Base-by-base conservation (phyloP, 2,113 vertebrate species). In the Sapayoa aenigma region DNA sequence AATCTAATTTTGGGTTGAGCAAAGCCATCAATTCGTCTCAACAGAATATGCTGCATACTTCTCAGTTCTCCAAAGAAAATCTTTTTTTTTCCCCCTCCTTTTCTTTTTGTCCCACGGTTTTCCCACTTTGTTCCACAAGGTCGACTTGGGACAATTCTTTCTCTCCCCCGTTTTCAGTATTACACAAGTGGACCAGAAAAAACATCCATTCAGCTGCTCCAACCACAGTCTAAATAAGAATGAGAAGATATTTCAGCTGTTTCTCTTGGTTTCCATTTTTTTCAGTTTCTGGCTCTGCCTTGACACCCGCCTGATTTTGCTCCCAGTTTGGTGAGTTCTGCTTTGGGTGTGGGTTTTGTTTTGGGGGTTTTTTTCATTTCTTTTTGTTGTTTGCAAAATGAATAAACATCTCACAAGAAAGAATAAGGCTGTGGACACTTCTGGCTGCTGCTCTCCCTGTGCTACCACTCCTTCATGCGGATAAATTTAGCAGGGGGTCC, bases 171-270 rank as follows among this genome's bases (percentile, higher is more conserved):
- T 93, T 92, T 89, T 94, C 76, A 89, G 89, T 87, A 63, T 96
- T 96, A 89, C 91, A 90, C 89, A 95, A 97, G 56, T 87, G 89
- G 93, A 96, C 94, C 89, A 96, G 95, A 95, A 95, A 86, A 95
- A 93, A 59, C 84, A 94, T 60, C 94, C 73, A 93, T 96, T 97
- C 91, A 92, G 66, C 84, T 89, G 83, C 89, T 94, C 84, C 89
- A 92, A 96, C 95, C 94, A 6, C 92, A 95, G 2, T 60, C 65
- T 93, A 92, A 90, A 95, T 80, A 69, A 81, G 94, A 95, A 95
- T 49, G 37, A 92, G 92, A 80, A 96, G 93, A 94, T 93, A 92
- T 75, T 96, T 96, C 77, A 95, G 86, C 94, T 96, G 89, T 89
- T 95, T 87, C 76, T 93, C 86, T 76, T 65, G 73, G 83, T 96